A percentile compares a stretch with the other conserved stretches of the same genome.
Evolutionary conservation across 2,797 vertebrate genomes (phyloP).

Genomic region (Catostomus latipinnis): DNA sequence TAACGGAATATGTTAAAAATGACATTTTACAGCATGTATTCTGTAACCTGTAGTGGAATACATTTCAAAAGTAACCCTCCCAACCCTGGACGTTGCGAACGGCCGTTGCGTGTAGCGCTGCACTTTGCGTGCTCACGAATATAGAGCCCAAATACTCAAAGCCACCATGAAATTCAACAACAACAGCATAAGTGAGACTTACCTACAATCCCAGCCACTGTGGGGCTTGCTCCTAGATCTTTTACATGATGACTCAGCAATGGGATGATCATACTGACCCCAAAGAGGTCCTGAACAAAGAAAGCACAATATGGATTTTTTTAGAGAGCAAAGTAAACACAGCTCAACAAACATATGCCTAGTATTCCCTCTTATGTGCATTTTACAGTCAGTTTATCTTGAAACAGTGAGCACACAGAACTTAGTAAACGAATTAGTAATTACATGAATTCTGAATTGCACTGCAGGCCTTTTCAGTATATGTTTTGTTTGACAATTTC

Average conservation of each 20-base stretch:
- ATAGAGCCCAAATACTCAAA: no score
- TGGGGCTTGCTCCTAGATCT: slow-evolving; percentile 91
- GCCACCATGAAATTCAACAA: background rate
- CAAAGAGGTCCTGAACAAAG: slow-evolving; percentile 88
- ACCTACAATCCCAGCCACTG: slow-evolving; percentile 92
- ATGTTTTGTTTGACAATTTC: background rate
- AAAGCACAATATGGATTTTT: background rate
- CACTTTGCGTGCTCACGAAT: no score
- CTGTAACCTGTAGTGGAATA: no score
- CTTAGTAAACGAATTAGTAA: background rate
- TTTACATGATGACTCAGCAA: slow-evolving; percentile 91
- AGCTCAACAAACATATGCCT: background rate
- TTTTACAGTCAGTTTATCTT: background rate
- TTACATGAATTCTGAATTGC: background rate
- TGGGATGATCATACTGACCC: slow-evolving; percentile 95
- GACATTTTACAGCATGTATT: no score
- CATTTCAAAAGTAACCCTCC: no score
- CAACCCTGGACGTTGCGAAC: no score
- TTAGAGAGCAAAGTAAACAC: background rate
- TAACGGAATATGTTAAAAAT: no score
- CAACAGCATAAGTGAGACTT: slow-evolving; percentile 49
- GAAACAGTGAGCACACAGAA: background rate
- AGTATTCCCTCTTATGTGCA: no score
- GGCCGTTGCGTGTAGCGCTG: no score
- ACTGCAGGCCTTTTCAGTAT: background rate